A percentile compares a stretch with the other conserved stretches of the same genome.
Evolutionary conservation across 2,888 invertebrate genomes (phyloP).

Genomic region (Rhamnusium bicolor): DNA sequence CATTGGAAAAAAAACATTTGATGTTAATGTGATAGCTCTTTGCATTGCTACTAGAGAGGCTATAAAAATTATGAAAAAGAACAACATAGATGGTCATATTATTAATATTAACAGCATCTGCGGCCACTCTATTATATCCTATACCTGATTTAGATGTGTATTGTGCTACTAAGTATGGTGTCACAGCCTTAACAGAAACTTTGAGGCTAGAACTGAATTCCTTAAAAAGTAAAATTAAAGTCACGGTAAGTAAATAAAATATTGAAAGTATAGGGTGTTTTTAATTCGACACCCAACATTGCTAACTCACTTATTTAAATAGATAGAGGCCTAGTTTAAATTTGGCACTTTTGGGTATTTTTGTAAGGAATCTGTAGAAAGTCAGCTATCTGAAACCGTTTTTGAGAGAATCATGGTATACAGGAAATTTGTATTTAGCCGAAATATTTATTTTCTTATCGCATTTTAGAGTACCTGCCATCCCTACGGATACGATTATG

Average conservation of each 20-base stretch:
- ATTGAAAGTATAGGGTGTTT: no score
- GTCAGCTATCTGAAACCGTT: no score
- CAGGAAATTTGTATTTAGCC: no score
- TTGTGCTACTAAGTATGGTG: slow-evolving; percentile 54
- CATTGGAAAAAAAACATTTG: slow-evolving; percentile 50
- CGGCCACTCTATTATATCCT: slow-evolving; percentile 58
- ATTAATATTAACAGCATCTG: slow-evolving; percentile 61
- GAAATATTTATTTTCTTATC: no score
- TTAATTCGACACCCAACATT: no score
- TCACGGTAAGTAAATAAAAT: slow-evolving; percentile 48
- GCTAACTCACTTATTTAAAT: no score
- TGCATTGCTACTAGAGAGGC: slow-evolving; percentile 60
- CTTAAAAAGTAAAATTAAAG: slow-evolving; percentile 47
- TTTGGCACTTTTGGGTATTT: no score
- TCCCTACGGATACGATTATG: no score
- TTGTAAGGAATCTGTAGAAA: no score
- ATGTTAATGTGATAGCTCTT: slow-evolving; percentile 52
- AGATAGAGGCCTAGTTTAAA: no score
- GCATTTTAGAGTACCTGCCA: no score
- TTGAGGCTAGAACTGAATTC: slow-evolving; percentile 49
- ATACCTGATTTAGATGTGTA: slow-evolving; percentile 47
- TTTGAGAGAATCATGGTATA: no score
- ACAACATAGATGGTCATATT: slow-evolving; percentile 60
- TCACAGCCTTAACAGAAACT: slow-evolving; percentile 54
- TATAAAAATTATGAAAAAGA: slow-evolving; percentile 56